Base-by-base conservation (phyloP, 1,140 invertebrate species). In the Varroa destructor region DNA sequence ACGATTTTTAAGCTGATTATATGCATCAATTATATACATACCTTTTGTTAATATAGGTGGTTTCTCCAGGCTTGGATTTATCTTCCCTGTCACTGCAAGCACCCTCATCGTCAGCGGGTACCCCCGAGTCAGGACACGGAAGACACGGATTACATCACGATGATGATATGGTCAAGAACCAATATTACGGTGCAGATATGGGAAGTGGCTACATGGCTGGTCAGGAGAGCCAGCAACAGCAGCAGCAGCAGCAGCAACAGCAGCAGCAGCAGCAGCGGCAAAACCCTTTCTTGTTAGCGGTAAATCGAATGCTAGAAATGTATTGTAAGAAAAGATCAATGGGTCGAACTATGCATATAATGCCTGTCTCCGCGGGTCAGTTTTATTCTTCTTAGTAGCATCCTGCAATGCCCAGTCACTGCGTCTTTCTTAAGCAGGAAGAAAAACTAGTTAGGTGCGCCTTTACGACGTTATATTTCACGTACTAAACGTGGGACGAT, bases 51-150 rank as follows among this genome's bases (percentile, higher is more conserved):
- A 51, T 51, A 8, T 8, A 51, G 46, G 46, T 78, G 55, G 75
- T 78, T 36, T 76, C 76, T 1, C 77, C 77, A 55, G 77, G 75
- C 46, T 76, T 78, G 61, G 77, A 77, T 75, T 71, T 74, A 14
- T 73, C 71, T 56, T 72, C 56, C 43, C 64, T 72, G 14, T 67
- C 61, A 14, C 61, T 67, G 37, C 61, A 67, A 67, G 61, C 46
- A 37, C 61, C 61, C 12, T 43, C 40, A 12, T 43, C 37, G 5
- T 67, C 61, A 46, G 61, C 61, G 14, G 61, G n/a, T 40, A 12
- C 61, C 36, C 8, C 61, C 12, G 61, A 67, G 37, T 67, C 61
- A 40, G 40, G 40, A 12, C 40, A 43, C 2, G 61, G 40, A 1
- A 25, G 12, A 14, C 61, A 67, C 61, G 46, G 14, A 12, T 40